Evolutionary conservation across 2,888 invertebrate genomes (phyloP).

Genomic region (Meganola albula): DNA sequence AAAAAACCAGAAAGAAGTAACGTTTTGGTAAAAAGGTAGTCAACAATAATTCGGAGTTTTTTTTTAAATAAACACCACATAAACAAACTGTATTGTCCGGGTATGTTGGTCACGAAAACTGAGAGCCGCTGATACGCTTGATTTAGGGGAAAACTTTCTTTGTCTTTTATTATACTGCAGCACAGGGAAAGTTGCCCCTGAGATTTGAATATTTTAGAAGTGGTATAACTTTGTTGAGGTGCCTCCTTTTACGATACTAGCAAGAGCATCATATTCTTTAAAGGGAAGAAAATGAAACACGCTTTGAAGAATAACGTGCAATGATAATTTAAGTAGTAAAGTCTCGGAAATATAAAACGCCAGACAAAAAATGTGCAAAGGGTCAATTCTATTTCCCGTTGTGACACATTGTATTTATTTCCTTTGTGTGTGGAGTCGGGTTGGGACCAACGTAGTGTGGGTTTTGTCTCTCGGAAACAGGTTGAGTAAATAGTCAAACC

Average conservation of each 20-base stretch:
- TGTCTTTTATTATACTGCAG: slow-evolving; percentile 69
- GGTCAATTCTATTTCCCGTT: slow-evolving; percentile 43
- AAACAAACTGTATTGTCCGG: too few species aligned
- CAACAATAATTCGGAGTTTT: too few species aligned
- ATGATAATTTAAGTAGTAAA: slow-evolving; percentile 27
- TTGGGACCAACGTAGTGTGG: slow-evolving; percentile 39
- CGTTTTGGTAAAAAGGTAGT: too few species aligned
- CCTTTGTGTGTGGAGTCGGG: slow-evolving; percentile 48
- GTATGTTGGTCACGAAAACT: slow-evolving; percentile 43
- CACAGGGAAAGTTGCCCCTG: slow-evolving; percentile 61
- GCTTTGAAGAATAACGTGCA: slow-evolving; percentile 29
- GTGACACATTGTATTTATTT: slow-evolving; percentile 52
- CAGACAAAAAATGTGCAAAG: slow-evolving; percentile 33
- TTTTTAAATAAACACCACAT: too few species aligned
- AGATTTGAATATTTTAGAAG: slow-evolving; percentile 71
- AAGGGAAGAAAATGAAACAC: slow-evolving; percentile 41
- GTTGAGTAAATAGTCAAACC: slow-evolving; percentile 67
- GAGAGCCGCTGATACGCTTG: slow-evolving; percentile 49
- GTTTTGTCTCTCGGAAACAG: slow-evolving; percentile 55
- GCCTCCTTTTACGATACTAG: slow-evolving; percentile 54
- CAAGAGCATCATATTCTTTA: slow-evolving; percentile 43
- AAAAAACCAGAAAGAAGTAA: too few species aligned
- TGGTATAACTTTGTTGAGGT: slow-evolving; percentile 56
- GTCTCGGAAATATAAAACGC: slow-evolving; percentile 10
- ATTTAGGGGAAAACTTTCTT: slow-evolving; percentile 69